Evolutionary conservation across 2,113 vertebrate species (phyloP).

Genomic region (Ptilonorhynchus violaceus): DNA sequence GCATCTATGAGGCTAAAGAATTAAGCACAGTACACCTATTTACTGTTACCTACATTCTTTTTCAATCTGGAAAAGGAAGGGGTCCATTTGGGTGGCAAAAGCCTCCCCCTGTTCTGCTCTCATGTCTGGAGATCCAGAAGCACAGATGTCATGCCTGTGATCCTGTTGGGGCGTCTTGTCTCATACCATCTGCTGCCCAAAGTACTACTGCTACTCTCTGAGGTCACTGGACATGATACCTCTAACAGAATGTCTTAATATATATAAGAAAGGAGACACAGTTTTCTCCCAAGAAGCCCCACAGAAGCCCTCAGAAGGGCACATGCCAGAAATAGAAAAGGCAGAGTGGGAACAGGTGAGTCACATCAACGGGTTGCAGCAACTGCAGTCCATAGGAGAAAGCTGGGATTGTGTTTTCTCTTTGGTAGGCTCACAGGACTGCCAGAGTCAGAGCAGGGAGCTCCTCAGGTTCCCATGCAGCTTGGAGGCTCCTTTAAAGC

Average conservation of each 20-base stretch:
- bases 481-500: background rate
- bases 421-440: background rate
- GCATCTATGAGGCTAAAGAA: background rate
- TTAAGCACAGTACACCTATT: background rate
- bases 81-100: background rate
- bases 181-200: background rate
- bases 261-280: background rate
- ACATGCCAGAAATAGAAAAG: background rate
- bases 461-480: background rate
- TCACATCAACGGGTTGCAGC: accelerated
- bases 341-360: background rate
- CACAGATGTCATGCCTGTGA: background rate
- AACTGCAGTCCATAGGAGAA: accelerated
- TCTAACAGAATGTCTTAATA: background rate
- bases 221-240: accelerated
- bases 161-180: background rate
- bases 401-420: background rate
- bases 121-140: background rate
- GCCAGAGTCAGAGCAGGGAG: background rate
- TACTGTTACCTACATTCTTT: background rate
- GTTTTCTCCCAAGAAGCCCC: background rate
- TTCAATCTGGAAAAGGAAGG: background rate
- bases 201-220: background rate
- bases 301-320: background rate
- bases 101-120: background rate